phyloP scores from a whole-genome alignment of 2,113 vertebrate species.

The Leptocoma aspasia region DNA sequence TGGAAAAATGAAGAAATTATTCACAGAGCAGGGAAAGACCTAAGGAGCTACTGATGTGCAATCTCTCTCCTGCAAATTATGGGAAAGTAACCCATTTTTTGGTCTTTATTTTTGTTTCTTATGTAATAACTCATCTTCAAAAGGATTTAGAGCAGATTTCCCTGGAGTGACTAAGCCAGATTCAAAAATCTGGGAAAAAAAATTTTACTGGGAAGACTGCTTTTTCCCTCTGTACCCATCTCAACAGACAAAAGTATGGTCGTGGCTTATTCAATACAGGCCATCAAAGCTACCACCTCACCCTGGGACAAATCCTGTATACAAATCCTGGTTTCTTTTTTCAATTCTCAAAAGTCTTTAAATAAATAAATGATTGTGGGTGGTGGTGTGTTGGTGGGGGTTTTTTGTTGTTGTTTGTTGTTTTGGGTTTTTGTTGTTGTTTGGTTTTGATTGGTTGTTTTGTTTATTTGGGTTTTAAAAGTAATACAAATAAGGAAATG shows the following conservation, averaged over 20 bases:
- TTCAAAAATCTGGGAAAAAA: neutral
- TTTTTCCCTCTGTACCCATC: neutral
- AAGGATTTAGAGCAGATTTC: constrained; percentile 41
- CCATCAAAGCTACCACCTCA: neutral
- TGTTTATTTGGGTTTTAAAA: neutral
- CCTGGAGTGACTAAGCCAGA: constrained; percentile 8
- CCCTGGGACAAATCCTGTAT: neutral
- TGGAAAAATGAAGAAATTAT: neutral
- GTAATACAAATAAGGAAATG: neutral
- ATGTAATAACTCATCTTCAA: constrained; percentile 46
- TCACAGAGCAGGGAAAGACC: neutral
- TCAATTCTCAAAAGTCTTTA: neutral
- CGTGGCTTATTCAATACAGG: neutral
- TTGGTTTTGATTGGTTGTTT: neutral
- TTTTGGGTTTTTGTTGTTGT: neutral
- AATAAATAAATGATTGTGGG: neutral
- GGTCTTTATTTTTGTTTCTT: constrained; percentile 39
- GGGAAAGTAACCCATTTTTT: constrained; percentile 37
- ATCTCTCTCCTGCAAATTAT: neutral
- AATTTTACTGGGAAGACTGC: neutral
- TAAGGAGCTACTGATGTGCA: neutral
- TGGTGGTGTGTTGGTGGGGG: neutral
- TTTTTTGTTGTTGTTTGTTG: neutral
- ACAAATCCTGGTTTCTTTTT: neutral
- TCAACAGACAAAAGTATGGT: neutral